phyloP scores from a whole-genome alignment of 1,140 invertebrate species.

The Macrobrachium nipponense region DNA sequence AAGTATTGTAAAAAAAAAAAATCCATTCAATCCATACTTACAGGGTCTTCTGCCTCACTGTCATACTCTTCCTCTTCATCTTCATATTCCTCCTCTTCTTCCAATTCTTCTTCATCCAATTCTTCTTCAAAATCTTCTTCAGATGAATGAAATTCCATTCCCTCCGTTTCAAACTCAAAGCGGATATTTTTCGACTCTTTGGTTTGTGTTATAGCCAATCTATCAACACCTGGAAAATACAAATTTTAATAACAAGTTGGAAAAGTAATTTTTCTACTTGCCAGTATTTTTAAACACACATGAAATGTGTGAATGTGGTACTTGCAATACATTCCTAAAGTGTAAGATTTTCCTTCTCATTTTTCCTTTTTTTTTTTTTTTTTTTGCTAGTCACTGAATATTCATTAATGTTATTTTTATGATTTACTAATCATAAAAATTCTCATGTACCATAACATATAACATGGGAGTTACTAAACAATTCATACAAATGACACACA shows the following conservation, averaged over 20 bases:
- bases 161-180: constrained; percentile 48
- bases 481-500: neutral
- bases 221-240: constrained; percentile 28
- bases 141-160: constrained; percentile 46
- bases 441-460: neutral
- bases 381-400: too few species aligned
- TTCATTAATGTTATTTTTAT: too few species aligned
- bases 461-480: neutral
- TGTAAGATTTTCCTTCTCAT: neutral
- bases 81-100: constrained; percentile 35
- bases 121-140: constrained; percentile 53
- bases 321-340: neutral
- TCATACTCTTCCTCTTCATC: constrained; percentile 42
- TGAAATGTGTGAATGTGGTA: too few species aligned
- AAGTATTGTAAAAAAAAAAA: neutral
- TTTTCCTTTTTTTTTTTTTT: neutral
- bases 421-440: too few species aligned
- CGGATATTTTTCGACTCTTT: constrained; percentile 41
- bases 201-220: constrained; percentile 31
- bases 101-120: constrained; percentile 26
- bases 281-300: too few species aligned
- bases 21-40: constrained; percentile 9
- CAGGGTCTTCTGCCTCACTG: constrained; percentile 44
- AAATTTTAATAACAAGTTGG: neutral
- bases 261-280: too few species aligned